A percentile compares a stretch with the other conserved stretches of the same genome.
Conservation (phyloP, 2,113 vertebrate genomes). For the Ochotona princeps region DNA sequence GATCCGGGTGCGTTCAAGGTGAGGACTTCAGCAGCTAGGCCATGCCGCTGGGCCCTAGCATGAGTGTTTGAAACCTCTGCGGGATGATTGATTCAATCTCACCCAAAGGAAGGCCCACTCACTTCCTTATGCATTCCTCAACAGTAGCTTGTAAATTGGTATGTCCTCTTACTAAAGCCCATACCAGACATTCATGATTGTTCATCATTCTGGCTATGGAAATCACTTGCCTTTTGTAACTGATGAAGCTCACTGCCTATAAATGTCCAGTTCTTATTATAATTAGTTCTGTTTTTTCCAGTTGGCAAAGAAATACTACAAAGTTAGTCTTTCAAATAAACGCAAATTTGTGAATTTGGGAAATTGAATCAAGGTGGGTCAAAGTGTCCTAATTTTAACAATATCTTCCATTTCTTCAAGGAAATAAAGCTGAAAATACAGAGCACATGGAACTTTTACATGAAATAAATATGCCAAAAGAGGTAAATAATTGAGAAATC, state of each 20-base stretch:
- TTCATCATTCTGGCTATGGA: background rate
- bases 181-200: background rate
- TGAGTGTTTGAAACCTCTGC: background rate
- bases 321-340: background rate
- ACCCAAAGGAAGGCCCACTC: background rate
- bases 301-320: background rate
- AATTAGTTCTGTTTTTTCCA: background rate
- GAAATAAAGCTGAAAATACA: slow-evolving; percentile 7
- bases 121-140: background rate
- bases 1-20: too few relatives aligned
- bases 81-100: background rate
- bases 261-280: background rate
- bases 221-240: background rate
- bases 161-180: background rate
- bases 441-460: background rate
- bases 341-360: background rate
- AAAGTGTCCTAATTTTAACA: background rate
- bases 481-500: slow-evolving; percentile 7
- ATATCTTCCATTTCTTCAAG: background rate
- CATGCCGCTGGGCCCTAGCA: too few relatives aligned
- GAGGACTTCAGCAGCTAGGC: too few relatives aligned
- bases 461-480: slow-evolving; percentile 11
- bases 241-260: background rate
- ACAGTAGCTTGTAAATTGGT: background rate
- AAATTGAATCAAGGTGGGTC: background rate